Conservation (phyloP, 2,797 vertebrate species). For the Bradypodion pumilum region DNA sequence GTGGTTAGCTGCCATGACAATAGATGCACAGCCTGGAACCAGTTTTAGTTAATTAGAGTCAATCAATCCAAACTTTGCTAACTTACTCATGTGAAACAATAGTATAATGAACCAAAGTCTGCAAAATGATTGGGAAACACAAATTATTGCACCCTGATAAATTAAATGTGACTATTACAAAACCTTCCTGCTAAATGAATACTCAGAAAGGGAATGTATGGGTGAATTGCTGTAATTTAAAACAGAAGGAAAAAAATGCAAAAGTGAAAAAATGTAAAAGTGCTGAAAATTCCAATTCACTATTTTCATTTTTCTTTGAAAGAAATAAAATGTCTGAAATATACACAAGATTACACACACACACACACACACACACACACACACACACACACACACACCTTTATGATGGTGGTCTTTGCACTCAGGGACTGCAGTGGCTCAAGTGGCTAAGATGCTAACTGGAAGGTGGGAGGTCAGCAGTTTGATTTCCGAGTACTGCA, state of each 20-base stretch:
- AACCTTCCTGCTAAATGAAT: slow-evolving; percentile 79
- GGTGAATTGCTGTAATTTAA: slow-evolving; percentile 80
- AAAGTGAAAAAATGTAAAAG: slow-evolving; percentile 66
- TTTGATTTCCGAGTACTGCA: too few species aligned
- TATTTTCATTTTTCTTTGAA: slow-evolving; percentile 63
- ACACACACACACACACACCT: too few species aligned
- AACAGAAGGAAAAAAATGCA: slow-evolving; percentile 69
- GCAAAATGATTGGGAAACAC: slow-evolving; percentile 99
- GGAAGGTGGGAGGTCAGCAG: too few species aligned
- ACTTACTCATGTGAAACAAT: slow-evolving; percentile 99
- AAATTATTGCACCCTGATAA: slow-evolving; percentile 92
- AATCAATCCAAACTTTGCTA: slow-evolving; percentile 99
- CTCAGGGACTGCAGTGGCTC: too few species aligned
- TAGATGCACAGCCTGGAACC: slow-evolving; percentile 99
- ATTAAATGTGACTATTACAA: slow-evolving; percentile 85
- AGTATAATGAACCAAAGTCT: slow-evolving; percentile 99
- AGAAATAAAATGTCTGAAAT: slow-evolving; percentile 57
- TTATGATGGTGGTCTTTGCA: too few species aligned
- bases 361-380: too few species aligned
- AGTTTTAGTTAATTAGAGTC: slow-evolving; percentile 99
- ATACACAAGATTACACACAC: slow-evolving; percentile 23
- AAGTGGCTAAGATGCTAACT: too few species aligned
- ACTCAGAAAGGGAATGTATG: slow-evolving; percentile 73
- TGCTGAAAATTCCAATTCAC: slow-evolving; percentile 58
- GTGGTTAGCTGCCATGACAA: slow-evolving; percentile 99